These are phyloP conservation scores for Lytechinus pictus DNA, from an alignment of 35 echinoderm and acorn worm genomes.

Conservation along the genomic window DNA sequence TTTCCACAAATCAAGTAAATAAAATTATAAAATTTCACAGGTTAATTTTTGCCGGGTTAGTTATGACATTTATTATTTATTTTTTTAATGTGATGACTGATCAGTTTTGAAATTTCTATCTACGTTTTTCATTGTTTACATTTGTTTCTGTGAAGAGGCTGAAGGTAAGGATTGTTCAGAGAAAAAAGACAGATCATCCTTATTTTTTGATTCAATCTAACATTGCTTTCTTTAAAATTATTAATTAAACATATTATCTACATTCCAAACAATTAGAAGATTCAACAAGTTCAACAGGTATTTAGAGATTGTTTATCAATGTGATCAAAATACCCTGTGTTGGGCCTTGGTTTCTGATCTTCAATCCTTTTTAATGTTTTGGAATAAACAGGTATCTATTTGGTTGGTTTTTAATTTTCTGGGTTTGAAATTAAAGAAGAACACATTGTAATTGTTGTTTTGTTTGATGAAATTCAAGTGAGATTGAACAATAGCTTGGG, in stretches of 20 bases:
- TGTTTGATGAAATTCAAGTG: background rate
- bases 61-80: no score
- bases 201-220: no score
- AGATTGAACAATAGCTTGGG: background rate
- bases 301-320: background rate
- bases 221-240: no score
- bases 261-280: background rate
- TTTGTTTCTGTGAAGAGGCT: background rate
- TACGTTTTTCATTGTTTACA: background rate
- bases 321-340: background rate
- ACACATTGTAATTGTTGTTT: background rate
- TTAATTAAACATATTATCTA: background rate
- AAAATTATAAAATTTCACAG: no score
- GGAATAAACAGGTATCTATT: background rate
- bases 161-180: background rate
- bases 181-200: no score
- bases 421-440: no score
- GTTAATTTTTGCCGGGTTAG: no score
- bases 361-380: background rate
- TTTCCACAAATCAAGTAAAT: no score
- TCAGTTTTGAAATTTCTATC: background rate
- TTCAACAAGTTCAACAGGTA: constrained; percentile 18
- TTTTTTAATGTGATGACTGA: background rate
- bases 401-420: background rate
- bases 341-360: background rate